phyloP scores from a whole-genome alignment of 2,113 vertebrate species.

The Cisticola juncidis region DNA sequence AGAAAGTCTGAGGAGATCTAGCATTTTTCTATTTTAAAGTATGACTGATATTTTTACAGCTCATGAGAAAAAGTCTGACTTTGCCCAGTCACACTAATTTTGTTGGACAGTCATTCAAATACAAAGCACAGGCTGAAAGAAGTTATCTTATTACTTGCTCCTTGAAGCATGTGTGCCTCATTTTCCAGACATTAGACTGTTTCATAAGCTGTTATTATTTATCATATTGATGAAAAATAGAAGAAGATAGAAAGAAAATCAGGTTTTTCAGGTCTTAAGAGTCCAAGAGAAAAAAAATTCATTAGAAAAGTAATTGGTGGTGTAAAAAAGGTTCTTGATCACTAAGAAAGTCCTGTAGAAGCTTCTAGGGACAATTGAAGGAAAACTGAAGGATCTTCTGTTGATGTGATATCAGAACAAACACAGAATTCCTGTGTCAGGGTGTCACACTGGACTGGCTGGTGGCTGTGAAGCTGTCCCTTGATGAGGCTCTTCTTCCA shows the following conservation, averaged over 20 bases:
- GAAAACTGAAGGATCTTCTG: neutral
- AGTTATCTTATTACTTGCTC: neutral
- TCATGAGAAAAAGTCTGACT: neutral
- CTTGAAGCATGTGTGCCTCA: neutral
- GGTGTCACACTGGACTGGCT: neutral
- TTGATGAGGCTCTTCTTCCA: neutral
- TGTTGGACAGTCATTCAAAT: neutral
- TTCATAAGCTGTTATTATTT: slow-evolving; percentile 20
- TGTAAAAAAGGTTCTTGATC: neutral
- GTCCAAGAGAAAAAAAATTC: neutral
- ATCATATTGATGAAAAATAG: neutral
- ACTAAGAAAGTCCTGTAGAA: neutral
- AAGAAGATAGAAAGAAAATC: neutral
- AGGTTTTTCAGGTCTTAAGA: neutral
- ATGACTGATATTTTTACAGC: neutral
- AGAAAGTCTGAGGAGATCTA: neutral
- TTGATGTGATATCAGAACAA: neutral
- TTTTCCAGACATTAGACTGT: neutral
- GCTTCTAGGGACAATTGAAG: neutral
- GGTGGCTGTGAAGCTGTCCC: neutral
- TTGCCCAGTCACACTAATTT: slow-evolving; percentile 12
- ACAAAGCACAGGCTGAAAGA: neutral
- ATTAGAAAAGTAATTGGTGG: neutral
- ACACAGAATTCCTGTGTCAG: neutral
- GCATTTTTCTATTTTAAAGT: neutral